phyloP scores from a whole-genome alignment of 37 sponge, comb jelly and placozoan species.

The Halichondria panicea region DNA sequence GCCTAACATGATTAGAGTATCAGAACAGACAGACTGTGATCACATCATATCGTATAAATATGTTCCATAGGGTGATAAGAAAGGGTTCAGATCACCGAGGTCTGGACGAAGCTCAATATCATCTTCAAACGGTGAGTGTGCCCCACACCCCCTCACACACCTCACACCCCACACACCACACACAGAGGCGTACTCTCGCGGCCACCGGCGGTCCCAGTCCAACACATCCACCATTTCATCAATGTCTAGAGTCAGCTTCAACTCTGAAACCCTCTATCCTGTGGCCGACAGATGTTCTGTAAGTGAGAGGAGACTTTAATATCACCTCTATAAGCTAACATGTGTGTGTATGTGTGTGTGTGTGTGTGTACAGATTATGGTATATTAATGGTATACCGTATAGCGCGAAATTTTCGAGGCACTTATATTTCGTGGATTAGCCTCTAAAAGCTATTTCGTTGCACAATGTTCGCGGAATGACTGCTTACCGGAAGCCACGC shows the following conservation, averaged over 20 bases:
- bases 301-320: no score
- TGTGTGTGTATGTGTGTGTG: slow-evolving; percentile 50
- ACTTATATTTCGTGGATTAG: no score
- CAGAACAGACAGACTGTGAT: no score
- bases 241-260: slow-evolving; percentile 53
- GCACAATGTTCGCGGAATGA: no score
- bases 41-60: background rate
- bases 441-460: no score
- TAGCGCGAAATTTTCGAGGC: no score
- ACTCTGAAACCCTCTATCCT: slow-evolving; percentile 31
- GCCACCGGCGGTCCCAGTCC: slow-evolving; percentile 59
- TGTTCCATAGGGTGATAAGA: slow-evolving; percentile 22
- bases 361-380: slow-evolving; percentile 38
- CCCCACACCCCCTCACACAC: background rate
- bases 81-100: slow-evolving; percentile 43
- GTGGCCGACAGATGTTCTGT: slow-evolving; percentile 19
- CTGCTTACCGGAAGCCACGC: no score
- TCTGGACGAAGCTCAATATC: slow-evolving; percentile 12
- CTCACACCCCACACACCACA: background rate
- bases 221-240: slow-evolving; percentile 56
- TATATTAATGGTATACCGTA: no score
- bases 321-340: no score
- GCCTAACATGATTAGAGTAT: background rate
- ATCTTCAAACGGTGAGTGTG: slow-evolving; percentile 20
- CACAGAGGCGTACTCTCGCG: slow-evolving; percentile 39